A percentile compares a stretch with the other conserved stretches of the same genome.
These are phyloP conservation scores for Chaetodon auriga DNA, from an alignment of 2,113 vertebrate species.

Conservation along the genomic window DNA sequence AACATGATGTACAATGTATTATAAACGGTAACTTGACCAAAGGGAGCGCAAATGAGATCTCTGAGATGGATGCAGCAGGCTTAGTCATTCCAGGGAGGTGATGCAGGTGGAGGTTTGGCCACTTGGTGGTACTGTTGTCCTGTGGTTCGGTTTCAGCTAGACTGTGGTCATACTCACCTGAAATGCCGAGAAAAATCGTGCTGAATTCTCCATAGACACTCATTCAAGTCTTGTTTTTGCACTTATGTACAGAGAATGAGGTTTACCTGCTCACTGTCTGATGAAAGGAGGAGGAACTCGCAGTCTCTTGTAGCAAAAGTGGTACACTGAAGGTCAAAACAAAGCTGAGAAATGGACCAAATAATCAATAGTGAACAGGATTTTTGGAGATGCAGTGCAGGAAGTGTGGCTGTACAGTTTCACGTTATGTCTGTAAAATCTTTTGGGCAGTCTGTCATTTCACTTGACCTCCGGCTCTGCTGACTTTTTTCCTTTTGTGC, in stretches of 20 bases:
- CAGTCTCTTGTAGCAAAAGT: not conserved
- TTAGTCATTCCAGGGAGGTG: constrained; percentile 49
- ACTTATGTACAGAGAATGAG: constrained; percentile 20
- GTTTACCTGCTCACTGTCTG: constrained; percentile 27
- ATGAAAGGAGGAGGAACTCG: not conserved
- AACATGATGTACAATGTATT: constrained; percentile 76
- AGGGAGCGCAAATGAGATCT: constrained; percentile 71
- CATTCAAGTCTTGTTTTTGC: constrained; percentile 34
- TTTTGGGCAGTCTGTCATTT: constrained; percentile 11
- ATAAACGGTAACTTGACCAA: constrained; percentile 76
- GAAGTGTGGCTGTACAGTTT: not conserved
- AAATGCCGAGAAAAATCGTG: constrained; percentile 27
- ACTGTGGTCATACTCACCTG: not conserved
- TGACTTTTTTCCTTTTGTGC: constrained; percentile 13
- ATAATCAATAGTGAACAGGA: not conserved
- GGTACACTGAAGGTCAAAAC: constrained; percentile 12
- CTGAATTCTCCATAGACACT: constrained; percentile 18
- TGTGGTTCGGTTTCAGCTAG: constrained; percentile 2
- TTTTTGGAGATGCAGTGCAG: not conserved
- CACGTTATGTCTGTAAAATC: not conserved
- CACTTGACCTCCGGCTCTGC: constrained; percentile 1
- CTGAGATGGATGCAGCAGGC: constrained; percentile 47
- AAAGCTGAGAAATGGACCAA: constrained; percentile 10
- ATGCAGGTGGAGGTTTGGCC: constrained; percentile 52
- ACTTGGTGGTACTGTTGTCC: constrained; percentile 86